Conservation (phyloP, 2,797 vertebrate genomes). For the Mycteria americana region DNA sequence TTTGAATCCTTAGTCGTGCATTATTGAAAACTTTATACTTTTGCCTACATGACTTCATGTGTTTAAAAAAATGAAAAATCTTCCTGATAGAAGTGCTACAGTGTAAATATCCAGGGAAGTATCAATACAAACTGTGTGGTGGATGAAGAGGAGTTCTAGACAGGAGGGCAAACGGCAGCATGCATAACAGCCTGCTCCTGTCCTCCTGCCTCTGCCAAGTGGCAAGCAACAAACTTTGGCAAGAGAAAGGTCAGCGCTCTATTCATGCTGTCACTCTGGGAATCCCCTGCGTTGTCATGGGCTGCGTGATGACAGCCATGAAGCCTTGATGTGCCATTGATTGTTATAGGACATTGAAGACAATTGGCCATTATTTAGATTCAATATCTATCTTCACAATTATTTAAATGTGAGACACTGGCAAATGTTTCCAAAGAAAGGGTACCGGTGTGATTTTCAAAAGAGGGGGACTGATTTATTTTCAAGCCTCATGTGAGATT, state of each 20-base stretch:
- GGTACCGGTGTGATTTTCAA: background rate
- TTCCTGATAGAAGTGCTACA: background rate
- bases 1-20: background rate
- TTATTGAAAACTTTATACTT: background rate
- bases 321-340: slow-evolving; percentile 31
- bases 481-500: slow-evolving; percentile 23
- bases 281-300: slow-evolving; percentile 22
- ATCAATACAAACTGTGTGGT: rapidly evolving
- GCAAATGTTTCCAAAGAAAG: slow-evolving; percentile 42
- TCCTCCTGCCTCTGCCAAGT: background rate
- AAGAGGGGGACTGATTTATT: slow-evolving; percentile 38
- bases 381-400: slow-evolving; percentile 46
- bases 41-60: background rate
- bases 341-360: slow-evolving; percentile 11
- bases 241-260: slow-evolving; percentile 18
- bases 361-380: slow-evolving; percentile 48
- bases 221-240: background rate
- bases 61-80: background rate
- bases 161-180: background rate
- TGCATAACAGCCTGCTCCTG: background rate
- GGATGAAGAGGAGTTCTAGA: background rate
- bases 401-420: slow-evolving; percentile 30
- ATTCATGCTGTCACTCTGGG: slow-evolving; percentile 46
- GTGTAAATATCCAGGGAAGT: background rate
- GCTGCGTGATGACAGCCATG: slow-evolving; percentile 7